Percentiles rank a stretch among this genome's conserved stretches.
These are phyloP conservation scores for Harpagoxenus sublaevis DNA, from an alignment of 2,888 invertebrate species.

Conservation along the genomic window DNA sequence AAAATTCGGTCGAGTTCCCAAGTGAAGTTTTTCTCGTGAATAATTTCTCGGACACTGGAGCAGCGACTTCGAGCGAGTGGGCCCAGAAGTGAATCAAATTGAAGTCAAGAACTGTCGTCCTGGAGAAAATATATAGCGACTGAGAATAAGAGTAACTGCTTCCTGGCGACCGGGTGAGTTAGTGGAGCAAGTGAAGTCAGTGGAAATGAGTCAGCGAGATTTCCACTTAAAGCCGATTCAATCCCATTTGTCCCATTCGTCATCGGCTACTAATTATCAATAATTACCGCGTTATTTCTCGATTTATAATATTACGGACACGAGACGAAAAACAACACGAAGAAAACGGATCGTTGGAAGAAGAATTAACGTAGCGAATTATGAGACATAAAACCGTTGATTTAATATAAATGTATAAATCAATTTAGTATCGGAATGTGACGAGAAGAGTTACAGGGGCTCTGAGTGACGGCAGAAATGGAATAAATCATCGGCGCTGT, in stretches of 20 bases:
- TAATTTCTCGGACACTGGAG: conserved; percentile 33
- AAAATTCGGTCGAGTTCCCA: conserved; percentile 6
- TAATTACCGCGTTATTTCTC: not conserved
- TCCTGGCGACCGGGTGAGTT: conserved; percentile 50
- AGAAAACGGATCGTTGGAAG: not conserved
- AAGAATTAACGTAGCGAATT: not conserved
- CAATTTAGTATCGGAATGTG: not conserved
- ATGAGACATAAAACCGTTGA: not conserved
- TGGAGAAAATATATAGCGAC: conserved; percentile 50
- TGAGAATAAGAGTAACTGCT: conserved; percentile 53
- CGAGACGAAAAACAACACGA: not conserved
- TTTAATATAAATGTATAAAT: conserved; percentile 1
- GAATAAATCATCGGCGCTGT: conserved; percentile 46
- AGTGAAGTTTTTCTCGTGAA: conserved; percentile 4
- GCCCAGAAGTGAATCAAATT: conserved; percentile 47
- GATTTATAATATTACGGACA: not conserved
- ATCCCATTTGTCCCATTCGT: conserved; percentile 4
- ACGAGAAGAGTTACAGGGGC: not conserved
- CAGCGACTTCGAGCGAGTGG: conserved; percentile 30
- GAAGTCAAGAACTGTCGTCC: conserved; percentile 52
- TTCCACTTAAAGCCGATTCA: conserved; percentile 36
- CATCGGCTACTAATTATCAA: conserved; percentile 30
- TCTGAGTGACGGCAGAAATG: conserved; percentile 47
- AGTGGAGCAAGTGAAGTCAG: conserved; percentile 38
- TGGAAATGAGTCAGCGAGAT: conserved; percentile 54